Evolutionary conservation across 1,140 invertebrate species (phyloP).

Genomic region (Atta texana): DNA sequence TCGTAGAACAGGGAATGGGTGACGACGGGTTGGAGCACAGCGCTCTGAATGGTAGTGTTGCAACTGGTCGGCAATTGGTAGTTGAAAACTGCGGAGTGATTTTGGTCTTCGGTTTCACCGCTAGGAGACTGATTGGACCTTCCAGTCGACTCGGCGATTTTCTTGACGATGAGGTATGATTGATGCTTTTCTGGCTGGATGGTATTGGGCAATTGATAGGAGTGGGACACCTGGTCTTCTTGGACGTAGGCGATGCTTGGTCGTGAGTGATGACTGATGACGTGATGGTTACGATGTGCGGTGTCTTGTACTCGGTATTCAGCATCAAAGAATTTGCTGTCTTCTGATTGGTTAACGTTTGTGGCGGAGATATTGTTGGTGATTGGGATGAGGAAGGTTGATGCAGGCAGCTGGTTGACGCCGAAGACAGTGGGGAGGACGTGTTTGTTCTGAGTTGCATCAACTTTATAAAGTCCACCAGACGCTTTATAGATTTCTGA

Average conservation of each 20-base stretch:
- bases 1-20: conserved; percentile 64
- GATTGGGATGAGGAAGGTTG: conserved; percentile 84
- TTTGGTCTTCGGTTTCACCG: conserved; percentile 63
- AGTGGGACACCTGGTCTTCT: conserved; percentile 69
- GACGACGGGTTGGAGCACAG: conserved; percentile 53
- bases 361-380: conserved; percentile 65
- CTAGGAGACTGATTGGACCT: conserved; percentile 56
- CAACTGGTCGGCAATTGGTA: conserved; percentile 70
- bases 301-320: conserved; percentile 66
- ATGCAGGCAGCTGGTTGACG: conserved; percentile 82
- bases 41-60: conserved; percentile 61
- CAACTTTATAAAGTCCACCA: conserved; percentile 84
- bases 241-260: conserved; percentile 73
- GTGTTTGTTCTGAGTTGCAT: conserved; percentile 78
- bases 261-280: conserved; percentile 73
- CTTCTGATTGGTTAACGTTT: conserved; percentile 62
- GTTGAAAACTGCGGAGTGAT: conserved; percentile 63
- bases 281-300: conserved; percentile 66
- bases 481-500: conserved; percentile 84
- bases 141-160: conserved; percentile 72
- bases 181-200: conserved; percentile 74
- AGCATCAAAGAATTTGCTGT: conserved; percentile 49
- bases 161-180: conserved; percentile 81
- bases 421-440: conserved; percentile 76
- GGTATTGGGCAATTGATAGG: conserved; percentile 70